Evolutionary conservation across 2,113 vertebrate genomes (phyloP).

Genomic region (Dipodomys ordii): DNA sequence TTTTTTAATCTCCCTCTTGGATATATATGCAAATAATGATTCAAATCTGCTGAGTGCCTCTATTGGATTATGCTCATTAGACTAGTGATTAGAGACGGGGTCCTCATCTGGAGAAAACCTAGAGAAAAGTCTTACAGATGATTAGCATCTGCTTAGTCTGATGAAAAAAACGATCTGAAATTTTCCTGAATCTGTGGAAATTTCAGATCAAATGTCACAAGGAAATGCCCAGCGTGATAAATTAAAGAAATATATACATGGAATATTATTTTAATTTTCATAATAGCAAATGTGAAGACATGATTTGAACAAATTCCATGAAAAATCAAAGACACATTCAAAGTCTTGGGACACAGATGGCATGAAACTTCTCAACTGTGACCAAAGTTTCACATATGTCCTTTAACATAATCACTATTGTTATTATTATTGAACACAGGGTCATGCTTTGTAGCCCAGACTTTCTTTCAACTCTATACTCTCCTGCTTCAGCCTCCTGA

Average conservation of each 20-base stretch:
- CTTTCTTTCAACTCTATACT: too few relatives aligned
- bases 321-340: not conserved
- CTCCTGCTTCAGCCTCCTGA: too few relatives aligned
- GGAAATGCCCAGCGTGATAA: not conserved
- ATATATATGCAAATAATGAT: not conserved
- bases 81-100: not conserved
- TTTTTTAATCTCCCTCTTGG: not conserved
- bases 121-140: not conserved
- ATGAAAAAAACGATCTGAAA: conserved; percentile 27
- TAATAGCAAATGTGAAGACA: not conserved
- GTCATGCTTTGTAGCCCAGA: too few relatives aligned
- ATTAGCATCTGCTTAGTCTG: not conserved
- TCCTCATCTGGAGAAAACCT: not conserved
- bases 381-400: not conserved
- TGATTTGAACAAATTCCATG: not conserved
- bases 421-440: too few relatives aligned
- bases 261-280: conserved; percentile 32
- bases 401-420: too few relatives aligned
- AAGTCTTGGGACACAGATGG: not conserved
- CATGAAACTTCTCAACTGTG: not conserved
- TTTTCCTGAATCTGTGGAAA: not conserved
- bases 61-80: not conserved
- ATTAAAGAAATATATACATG: not conserved
- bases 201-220: conserved; percentile 2
- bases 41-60: not conserved